Evolutionary conservation across 2,113 vertebrate species (phyloP), one percentile per base, ranked within the genome.

Genomic region (Ailurus styani): DNA sequence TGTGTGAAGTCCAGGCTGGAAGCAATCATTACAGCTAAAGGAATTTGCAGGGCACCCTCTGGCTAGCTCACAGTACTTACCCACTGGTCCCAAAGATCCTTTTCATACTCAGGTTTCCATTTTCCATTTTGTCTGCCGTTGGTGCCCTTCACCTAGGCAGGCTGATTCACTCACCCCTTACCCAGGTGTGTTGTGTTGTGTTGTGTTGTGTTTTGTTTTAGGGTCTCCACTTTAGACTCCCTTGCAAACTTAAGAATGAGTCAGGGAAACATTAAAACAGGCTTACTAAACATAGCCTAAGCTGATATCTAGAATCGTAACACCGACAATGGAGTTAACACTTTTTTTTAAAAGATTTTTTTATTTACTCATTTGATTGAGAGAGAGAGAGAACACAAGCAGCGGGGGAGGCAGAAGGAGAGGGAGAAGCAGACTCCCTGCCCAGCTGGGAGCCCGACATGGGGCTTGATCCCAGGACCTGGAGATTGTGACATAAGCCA

Each of bases 1-100:
- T 81, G 86, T 55, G 34, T 87, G 83, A 91, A 95, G 91, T 93
- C 34, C 62, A 91, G 75, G 62, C 23, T 70, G 79, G 70, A 94
- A 85, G 83, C 84, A 52, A 68, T 73, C 47, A 62, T 73, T 91
- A 11, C 15, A 75, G 40, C 47, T 73, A 3, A 73, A 52, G 60
- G 64, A 64, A 55, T 54, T 75, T 96, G 57, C 9, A 66, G 15
- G 57, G 18, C 60, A 27, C 82, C 31, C 1, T 85, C 25, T 75
- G 73, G 60, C 25, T 54, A 62, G 13, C 42, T 84, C 60, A 37
- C 10, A 0, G 37, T 29, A 47, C n/a, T 60, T 78, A 10, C 68
- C 82, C 75, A n/a, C 31, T 42, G 78, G 40, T n/a, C 81, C n/a
- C 55, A 42, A 50, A 75, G 47, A 73, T 66, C 62, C 50, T 83